Conservation (phyloP, 2,797 vertebrate genomes). For the Schizopygopsis pylzovi region DNA sequence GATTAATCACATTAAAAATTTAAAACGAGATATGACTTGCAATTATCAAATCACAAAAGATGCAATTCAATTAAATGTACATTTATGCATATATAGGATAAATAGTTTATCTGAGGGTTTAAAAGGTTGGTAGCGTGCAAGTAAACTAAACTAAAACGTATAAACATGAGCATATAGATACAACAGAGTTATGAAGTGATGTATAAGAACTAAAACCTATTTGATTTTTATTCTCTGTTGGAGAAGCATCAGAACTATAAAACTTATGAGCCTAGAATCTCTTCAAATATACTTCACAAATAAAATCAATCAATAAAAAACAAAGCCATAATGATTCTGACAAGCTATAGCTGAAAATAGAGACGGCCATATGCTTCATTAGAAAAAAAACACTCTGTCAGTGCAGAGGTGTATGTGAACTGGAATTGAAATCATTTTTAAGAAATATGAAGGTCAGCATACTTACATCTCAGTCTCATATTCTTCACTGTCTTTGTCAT, state of each 20-base stretch:
- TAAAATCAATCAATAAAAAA: not conserved
- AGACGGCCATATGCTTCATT: not conserved
- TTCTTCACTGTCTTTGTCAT: conserved; percentile 86
- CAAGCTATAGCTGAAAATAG: not conserved
- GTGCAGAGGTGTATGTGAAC: not conserved
- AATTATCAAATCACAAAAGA: not conserved
- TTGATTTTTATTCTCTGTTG: not conserved
- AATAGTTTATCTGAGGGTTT: not conserved
- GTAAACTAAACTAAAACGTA: not conserved
- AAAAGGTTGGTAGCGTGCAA: not conserved
- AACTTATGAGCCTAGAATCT: not conserved
- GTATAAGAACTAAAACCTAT: not conserved
- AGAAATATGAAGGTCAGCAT: not conserved
- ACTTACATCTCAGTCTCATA: conserved; percentile 90
- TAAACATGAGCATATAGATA: not conserved
- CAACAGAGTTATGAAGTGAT: not conserved
- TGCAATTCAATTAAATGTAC: not conserved
- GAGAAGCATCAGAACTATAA: not conserved
- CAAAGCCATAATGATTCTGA: not conserved
- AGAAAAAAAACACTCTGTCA: not conserved
- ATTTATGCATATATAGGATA: too few species aligned
- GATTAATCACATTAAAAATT: not conserved
- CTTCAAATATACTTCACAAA: not conserved
- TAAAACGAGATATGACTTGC: not conserved
- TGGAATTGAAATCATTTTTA: not conserved